These are phyloP conservation scores for Lontra canadensis DNA, from an alignment of 2,113 vertebrate genomes.

Conservation along the genomic window DNA sequence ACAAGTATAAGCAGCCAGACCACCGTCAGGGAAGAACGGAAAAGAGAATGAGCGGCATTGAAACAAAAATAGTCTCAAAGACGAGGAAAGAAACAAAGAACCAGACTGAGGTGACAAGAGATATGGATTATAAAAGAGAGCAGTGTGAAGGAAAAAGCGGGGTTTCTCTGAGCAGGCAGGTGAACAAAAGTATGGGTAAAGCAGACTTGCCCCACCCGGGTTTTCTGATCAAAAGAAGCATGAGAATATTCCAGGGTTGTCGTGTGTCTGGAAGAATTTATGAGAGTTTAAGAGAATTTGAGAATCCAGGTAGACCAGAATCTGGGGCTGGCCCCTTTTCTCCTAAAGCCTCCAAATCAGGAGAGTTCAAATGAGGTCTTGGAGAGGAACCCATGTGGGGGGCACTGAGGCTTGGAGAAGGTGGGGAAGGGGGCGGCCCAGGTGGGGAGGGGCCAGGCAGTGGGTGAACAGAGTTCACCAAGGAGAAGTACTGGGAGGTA, in stretches of 20 bases:
- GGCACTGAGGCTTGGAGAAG: not conserved
- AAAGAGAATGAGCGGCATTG: not conserved
- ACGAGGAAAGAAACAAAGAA: not conserved
- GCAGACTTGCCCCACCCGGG: accelerated
- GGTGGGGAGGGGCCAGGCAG: not conserved
- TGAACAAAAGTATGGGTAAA: not conserved
- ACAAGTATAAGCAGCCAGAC: not conserved
- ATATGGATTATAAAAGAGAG: not conserved
- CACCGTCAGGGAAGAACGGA: accelerated
- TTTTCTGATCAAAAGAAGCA: not conserved
- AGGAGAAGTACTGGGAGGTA: not conserved
- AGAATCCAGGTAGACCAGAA: not conserved
- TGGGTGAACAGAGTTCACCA: not conserved
- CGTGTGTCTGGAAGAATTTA: not conserved
- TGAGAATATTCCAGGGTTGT: accelerated
- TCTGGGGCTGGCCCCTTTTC: not conserved
- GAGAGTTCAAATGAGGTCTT: not conserved
- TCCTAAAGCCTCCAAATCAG: not conserved
- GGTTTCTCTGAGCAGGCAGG: not conserved
- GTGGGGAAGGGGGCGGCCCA: accelerated
- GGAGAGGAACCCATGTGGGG: accelerated
- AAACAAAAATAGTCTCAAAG: not conserved
- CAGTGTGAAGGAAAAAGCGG: not conserved
- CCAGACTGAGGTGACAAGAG: not conserved
- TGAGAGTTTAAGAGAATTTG: not conserved